A percentile compares a stretch with the other conserved stretches of the same genome.
These are phyloP conservation scores for Apeira syringaria DNA, from an alignment of 2,888 invertebrate species.

Conservation along the genomic window DNA sequence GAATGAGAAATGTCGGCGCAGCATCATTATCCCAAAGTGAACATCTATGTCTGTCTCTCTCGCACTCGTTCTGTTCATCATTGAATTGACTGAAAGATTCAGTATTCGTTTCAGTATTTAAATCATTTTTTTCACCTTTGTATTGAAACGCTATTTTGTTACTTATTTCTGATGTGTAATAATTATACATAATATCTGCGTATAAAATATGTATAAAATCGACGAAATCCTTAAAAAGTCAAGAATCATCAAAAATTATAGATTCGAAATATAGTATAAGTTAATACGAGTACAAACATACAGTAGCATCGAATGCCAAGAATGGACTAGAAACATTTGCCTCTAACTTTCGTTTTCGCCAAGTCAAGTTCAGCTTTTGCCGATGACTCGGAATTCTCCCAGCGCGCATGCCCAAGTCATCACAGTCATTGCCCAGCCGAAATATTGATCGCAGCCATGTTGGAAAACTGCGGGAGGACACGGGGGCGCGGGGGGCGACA, in stretches of 20 bases:
- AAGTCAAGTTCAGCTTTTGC: constrained; percentile 82
- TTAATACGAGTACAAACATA: constrained; percentile 22
- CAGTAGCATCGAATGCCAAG: constrained; percentile 50
- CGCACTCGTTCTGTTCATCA: constrained; percentile 46
- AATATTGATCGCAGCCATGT: constrained; percentile 82
- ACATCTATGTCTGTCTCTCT: constrained; percentile 57
- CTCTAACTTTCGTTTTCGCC: constrained; percentile 80
- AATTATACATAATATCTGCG: background rate
- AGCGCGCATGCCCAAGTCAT: constrained; percentile 78
- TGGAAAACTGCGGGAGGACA: constrained; percentile 65
- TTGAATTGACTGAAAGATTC: constrained; percentile 35
- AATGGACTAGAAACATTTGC: constrained; percentile 77
- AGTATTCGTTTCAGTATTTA: constrained; percentile 17
- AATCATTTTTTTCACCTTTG: background rate
- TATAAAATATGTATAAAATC: constrained; percentile 1
- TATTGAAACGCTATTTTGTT: background rate
- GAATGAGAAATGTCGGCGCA: constrained; percentile 26
- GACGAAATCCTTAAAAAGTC: background rate
- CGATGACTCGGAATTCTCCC: constrained; percentile 61
- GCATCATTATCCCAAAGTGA: constrained; percentile 47
- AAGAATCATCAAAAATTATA: constrained; percentile 13
- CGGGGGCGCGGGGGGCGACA: constrained; percentile 53
- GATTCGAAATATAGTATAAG: constrained; percentile 18
- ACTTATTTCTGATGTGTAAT: background rate
- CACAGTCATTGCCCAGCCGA: constrained; percentile 82